A percentile compares a stretch with the other conserved stretches of the same genome.
These are phyloP conservation scores for Poecilia gillii DNA, from an alignment of 2,797 vertebrate species.

Conservation along the genomic window DNA sequence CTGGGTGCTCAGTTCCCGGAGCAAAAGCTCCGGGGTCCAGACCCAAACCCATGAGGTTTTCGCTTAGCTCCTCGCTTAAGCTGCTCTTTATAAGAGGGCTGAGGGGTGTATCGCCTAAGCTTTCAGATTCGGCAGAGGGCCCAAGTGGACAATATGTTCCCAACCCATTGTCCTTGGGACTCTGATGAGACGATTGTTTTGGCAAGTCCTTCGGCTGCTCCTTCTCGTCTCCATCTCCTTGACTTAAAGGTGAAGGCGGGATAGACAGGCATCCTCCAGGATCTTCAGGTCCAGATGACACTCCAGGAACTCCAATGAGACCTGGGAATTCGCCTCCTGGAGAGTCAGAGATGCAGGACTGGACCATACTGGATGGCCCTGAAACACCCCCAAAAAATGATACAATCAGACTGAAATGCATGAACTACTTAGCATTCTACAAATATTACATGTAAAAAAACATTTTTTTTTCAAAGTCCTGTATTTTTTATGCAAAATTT, in stretches of 20 bases:
- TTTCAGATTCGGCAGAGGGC: constrained; percentile 83
- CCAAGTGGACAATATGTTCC: constrained; percentile 78
- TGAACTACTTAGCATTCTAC: background rate
- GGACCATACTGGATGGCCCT: constrained; percentile 70
- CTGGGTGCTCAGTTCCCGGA: constrained; percentile 79
- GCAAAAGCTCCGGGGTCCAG: constrained; percentile 85
- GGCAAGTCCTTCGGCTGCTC: constrained; percentile 65
- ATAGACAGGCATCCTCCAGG: constrained; percentile 77
- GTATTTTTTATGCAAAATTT: background rate
- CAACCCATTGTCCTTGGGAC: constrained; percentile 52
- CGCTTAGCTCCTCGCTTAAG: constrained; percentile 88
- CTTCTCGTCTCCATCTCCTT: constrained; percentile 82
- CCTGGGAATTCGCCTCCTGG: constrained; percentile 77
- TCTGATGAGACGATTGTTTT: constrained; percentile 60
- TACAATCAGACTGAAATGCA: constrained; percentile 13
- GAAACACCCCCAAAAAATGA: background rate
- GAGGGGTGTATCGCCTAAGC: constrained; percentile 86
- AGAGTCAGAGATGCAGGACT: constrained; percentile 75
- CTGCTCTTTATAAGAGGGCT: constrained; percentile 91
- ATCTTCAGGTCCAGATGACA: constrained; percentile 73
- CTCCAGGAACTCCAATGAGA: constrained; percentile 73
- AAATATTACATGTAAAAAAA: background rate
- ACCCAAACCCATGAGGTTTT: constrained; percentile 87
- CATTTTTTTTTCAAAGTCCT: background rate
- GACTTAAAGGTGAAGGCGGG: constrained; percentile 82